A percentile compares a stretch with the other conserved stretches of the same genome.
These are phyloP conservation scores for Malurus melanocephalus DNA, from an alignment of 2,113 vertebrate species.

Conservation along the genomic window DNA sequence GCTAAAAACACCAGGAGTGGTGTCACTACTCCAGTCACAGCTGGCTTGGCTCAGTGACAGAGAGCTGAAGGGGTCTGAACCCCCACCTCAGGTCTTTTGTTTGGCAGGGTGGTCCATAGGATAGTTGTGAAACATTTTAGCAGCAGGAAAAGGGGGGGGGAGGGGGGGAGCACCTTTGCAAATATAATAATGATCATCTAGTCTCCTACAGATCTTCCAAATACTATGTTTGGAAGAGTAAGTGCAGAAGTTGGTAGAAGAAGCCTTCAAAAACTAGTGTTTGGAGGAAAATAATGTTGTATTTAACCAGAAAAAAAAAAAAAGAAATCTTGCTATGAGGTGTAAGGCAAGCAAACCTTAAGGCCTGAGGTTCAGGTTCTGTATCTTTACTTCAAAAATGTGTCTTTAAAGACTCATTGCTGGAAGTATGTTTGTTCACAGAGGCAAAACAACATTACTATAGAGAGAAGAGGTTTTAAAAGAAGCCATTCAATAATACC, in stretches of 20 bases:
- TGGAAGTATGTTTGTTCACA: not conserved
- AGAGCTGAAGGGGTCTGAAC: not conserved
- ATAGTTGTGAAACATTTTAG: not conserved
- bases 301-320: not conserved
- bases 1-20: not conserved
- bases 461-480: not conserved
- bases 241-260: not conserved
- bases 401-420: not conserved
- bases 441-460: not conserved
- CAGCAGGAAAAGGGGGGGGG: not conserved
- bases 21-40: not conserved
- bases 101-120: not conserved
- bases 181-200: not conserved
- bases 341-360: not conserved
- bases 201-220: not conserved
- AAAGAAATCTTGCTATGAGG: not conserved
- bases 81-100: not conserved
- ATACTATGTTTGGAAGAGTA: not conserved
- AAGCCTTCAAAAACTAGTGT: not conserved
- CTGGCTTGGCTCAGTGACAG: not conserved
- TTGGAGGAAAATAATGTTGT: not conserved
- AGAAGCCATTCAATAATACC: not conserved
- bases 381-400: not conserved
- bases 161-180: not conserved
- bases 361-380: not conserved